These are phyloP conservation scores for Graptemys geographica DNA, from an alignment of 2,797 vertebrate genomes.

Conservation along the genomic window DNA sequence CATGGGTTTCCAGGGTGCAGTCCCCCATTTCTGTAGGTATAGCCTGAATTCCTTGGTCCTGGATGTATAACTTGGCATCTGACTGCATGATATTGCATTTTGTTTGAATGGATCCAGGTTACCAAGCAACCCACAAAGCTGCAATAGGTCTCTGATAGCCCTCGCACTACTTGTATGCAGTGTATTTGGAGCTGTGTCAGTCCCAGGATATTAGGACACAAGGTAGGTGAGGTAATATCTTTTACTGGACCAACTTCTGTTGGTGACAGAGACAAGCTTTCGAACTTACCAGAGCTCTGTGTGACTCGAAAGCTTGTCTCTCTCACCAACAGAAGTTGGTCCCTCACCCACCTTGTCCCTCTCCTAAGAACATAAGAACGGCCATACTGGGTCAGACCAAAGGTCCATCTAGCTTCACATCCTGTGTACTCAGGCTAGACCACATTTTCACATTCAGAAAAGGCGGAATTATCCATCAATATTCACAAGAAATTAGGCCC, in stretches of 20 bases:
- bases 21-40: neutral
- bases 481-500: neutral
- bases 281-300: neutral
- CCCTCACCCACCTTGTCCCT: too few relatives aligned
- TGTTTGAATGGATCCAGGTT: conserved; percentile 31
- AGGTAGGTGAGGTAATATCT: neutral
- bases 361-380: too few relatives aligned
- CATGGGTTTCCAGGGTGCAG: neutral
- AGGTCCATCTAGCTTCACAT: neutral
- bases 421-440: conserved; percentile 20
- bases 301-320: too few relatives aligned
- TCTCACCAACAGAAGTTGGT: too few relatives aligned
- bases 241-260: neutral
- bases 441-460: neutral
- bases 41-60: neutral
- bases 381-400: too few relatives aligned
- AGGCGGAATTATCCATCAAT: neutral
- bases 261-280: neutral
- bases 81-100: conserved; percentile 14
- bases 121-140: neutral
- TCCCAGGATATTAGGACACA: neutral
- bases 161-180: neutral
- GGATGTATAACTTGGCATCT: conserved; percentile 14
- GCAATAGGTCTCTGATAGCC: neutral
- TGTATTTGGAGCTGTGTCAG: neutral